phyloP scores from a whole-genome alignment of 2,797 vertebrate genomes.

The Ctenopoma kingsleyae region DNA sequence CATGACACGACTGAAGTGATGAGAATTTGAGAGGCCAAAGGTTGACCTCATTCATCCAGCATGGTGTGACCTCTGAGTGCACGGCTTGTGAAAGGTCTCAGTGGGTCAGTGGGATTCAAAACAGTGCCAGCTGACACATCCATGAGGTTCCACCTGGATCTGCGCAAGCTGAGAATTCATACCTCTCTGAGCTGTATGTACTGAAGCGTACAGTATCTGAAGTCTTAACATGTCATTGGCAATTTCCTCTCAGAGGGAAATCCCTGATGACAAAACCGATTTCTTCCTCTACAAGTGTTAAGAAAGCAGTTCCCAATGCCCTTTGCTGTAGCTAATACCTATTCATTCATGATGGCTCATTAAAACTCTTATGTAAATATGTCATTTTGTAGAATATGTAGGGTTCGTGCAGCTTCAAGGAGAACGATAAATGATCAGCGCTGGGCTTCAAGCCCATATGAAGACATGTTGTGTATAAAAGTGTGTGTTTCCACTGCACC shows the following conservation, averaged over 20 bases:
- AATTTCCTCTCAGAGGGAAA: conserved; percentile 48
- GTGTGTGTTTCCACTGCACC: conserved; percentile 48
- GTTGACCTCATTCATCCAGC: conserved; percentile 79
- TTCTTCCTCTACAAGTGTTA: conserved; percentile 26
- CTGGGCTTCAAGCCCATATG: conserved; percentile 22
- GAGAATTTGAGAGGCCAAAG: conserved; percentile 71
- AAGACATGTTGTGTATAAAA: conserved; percentile 19
- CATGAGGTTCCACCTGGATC: conserved; percentile 31
- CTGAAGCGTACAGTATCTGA: conserved; percentile 8
- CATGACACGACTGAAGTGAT: conserved; percentile 56
- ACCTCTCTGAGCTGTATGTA: conserved; percentile 10
- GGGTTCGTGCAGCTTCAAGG: conserved; percentile 32
- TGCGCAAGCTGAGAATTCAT: conserved; percentile 15
- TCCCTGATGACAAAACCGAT: conserved; percentile 47
- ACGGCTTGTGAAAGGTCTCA: conserved; percentile 74
- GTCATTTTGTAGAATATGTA: conserved; percentile 41
- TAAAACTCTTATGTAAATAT: conserved; percentile 60
- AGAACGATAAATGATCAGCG: conserved; percentile 24
- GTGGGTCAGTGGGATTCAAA: conserved; percentile 66
- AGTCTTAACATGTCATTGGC: background rate
- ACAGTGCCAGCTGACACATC: conserved; percentile 64
- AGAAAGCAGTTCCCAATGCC: conserved; percentile 31
- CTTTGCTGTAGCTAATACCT: conserved; percentile 30
- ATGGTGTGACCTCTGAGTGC: conserved; percentile 69
- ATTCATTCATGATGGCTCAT: conserved; percentile 57